A percentile compares a stretch with the other conserved stretches of the same genome.
These are phyloP conservation scores for Eretmocerus hayati DNA, from an alignment of 2,888 invertebrate species.

Conservation along the genomic window DNA sequence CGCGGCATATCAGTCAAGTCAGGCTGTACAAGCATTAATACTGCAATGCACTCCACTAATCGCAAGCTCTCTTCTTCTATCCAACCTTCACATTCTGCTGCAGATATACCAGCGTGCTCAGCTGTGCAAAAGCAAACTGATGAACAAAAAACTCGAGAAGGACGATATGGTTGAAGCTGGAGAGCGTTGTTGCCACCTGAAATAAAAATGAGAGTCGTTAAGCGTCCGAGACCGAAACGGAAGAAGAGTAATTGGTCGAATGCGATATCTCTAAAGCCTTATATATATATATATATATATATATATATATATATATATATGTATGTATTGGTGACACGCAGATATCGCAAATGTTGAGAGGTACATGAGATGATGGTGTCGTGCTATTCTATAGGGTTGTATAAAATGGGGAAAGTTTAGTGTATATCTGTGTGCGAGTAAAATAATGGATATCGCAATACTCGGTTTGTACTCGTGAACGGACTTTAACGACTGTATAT, in stretches of 20 bases:
- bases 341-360: no score
- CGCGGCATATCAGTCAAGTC: constrained; percentile 22
- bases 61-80: constrained; percentile 9
- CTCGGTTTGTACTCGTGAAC: no score
- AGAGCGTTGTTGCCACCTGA: constrained; percentile 7
- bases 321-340: no score
- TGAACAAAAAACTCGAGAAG: no score
- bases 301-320: no score
- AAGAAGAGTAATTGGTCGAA: constrained; percentile 22
- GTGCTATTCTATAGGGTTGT: no score
- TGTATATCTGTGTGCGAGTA: no score
- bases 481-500: no score
- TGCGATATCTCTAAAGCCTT: background rate
- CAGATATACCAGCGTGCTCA: background rate
- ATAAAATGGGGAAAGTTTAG: no score
- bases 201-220: constrained; percentile 24
- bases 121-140: background rate
- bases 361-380: no score
- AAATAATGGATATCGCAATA: no score
- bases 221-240: constrained; percentile 6
- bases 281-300: constrained; percentile 4
- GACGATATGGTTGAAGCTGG: constrained; percentile 6
- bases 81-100: no score
- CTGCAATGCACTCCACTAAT: constrained; percentile 23
- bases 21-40: constrained; percentile 23